Evolutionary conservation across 2,888 invertebrate genomes (phyloP).

Genomic region (Strigamia crassipes): DNA sequence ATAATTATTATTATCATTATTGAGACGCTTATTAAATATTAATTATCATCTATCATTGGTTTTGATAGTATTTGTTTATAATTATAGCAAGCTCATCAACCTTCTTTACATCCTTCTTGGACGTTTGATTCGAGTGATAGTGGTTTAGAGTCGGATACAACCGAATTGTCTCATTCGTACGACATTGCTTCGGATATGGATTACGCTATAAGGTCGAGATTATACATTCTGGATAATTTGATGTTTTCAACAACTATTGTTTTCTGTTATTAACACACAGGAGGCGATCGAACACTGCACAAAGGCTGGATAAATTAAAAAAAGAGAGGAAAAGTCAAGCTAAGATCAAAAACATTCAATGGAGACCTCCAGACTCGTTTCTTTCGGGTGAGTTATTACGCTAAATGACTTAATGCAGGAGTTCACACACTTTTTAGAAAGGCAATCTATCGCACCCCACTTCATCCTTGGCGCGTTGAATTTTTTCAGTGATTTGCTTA

Average conservation of each 20-base stretch:
- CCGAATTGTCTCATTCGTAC: constrained; percentile 69
- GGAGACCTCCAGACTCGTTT: constrained; percentile 50
- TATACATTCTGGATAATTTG: neutral
- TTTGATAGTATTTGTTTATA: neutral
- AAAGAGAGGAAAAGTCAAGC: constrained; percentile 71
- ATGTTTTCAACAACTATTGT: neutral
- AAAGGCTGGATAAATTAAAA: constrained; percentile 85
- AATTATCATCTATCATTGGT: too few species aligned
- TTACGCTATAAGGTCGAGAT: constrained; percentile 48
- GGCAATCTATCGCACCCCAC: too few species aligned
- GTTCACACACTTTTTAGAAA: too few species aligned
- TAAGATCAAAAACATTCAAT: constrained; percentile 57
- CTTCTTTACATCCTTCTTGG: constrained; percentile 43
- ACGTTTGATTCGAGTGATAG: constrained; percentile 51
- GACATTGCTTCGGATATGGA: constrained; percentile 74
- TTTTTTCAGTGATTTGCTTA: too few species aligned
- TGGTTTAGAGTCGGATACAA: constrained; percentile 56
- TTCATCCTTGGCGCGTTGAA: too few species aligned
- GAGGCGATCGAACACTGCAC: constrained; percentile 81
- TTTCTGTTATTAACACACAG: constrained; percentile 57
- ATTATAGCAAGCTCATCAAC: constrained; percentile 12
- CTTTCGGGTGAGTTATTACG: neutral
- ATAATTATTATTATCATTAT: too few species aligned
- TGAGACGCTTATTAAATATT: too few species aligned
- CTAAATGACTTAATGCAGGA: too few species aligned